These are phyloP conservation scores for Cydia pomonella DNA, from an alignment of 1,140 invertebrate species.

Conservation along the genomic window DNA sequence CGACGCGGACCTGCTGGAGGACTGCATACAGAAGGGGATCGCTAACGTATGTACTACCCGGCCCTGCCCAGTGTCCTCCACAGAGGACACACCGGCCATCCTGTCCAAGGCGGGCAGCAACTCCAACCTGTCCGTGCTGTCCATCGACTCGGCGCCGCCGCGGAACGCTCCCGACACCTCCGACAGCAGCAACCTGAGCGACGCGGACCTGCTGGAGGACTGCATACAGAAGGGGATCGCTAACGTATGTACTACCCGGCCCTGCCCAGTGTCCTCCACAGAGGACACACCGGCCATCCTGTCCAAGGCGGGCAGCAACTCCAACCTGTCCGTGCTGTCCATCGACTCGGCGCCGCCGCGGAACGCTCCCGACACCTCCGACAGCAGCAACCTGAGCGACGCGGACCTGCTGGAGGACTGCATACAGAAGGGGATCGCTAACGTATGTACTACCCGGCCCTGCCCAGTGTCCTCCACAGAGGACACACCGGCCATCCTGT, in stretches of 20 bases:
- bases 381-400: slow-evolving; percentile 83
- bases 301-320: slow-evolving; percentile 90
- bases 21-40: slow-evolving; percentile 86
- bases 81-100: background rate
- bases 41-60: slow-evolving; percentile 57
- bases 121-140: slow-evolving; percentile 88
- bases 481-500: background rate
- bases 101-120: slow-evolving; percentile 89
- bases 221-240: slow-evolving; percentile 85
- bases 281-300: background rate
- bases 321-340: slow-evolving; percentile 88
- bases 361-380: slow-evolving; percentile 51
- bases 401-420: slow-evolving; percentile 88
- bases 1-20: slow-evolving; percentile 86
- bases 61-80: slow-evolving; percentile 76
- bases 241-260: slow-evolving; percentile 55
- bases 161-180: slow-evolving; percentile 50
- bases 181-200: slow-evolving; percentile 82
- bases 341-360: slow-evolving; percentile 73
- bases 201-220: slow-evolving; percentile 86
- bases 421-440: slow-evolving; percentile 83
- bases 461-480: slow-evolving; percentile 75
- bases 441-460: slow-evolving; percentile 54
- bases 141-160: slow-evolving; percentile 77
- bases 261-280: slow-evolving; percentile 75